Conservation (phyloP, 1,140 invertebrate genomes). For the Pogonomyrmex barbatus region DNA sequence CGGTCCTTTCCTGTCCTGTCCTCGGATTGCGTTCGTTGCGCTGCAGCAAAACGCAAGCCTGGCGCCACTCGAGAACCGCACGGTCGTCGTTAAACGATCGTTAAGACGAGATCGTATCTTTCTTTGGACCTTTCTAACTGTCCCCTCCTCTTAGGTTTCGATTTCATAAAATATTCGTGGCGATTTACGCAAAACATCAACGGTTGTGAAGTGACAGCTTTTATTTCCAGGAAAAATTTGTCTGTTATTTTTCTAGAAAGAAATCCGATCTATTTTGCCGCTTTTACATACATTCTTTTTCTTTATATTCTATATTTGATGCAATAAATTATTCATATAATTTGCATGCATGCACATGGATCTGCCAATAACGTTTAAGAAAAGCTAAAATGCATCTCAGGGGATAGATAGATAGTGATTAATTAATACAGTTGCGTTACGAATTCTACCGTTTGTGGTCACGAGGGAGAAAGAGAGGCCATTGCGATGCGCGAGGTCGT, state of each 20-base stretch:
- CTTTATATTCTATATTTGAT: neutral
- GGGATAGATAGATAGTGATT: conserved; percentile 74
- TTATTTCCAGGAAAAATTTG: neutral
- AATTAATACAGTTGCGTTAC: conserved; percentile 70
- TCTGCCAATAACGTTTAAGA: conserved; percentile 64
- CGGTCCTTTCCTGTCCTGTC: conserved; percentile 48
- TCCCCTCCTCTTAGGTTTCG: conserved; percentile 24
- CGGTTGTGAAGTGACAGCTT: conserved; percentile 8
- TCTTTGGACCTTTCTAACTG: conserved; percentile 49
- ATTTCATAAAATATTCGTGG: conserved; percentile 79
- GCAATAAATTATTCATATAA: neutral
- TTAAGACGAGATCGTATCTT: conserved; percentile 83
- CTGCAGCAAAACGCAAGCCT: conserved; percentile 51
- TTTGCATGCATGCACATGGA: neutral
- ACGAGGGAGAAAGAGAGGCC: conserved; percentile 67
- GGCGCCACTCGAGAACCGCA: conserved; percentile 81
- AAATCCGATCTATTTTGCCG: neutral
- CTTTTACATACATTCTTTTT: neutral
- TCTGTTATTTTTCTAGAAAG: neutral
- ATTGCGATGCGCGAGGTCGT: conserved; percentile 75
- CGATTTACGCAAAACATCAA: conserved; percentile 59
- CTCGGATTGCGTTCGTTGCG: conserved; percentile 51
- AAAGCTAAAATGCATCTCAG: conserved; percentile 65
- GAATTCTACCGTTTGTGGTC: conserved; percentile 65
- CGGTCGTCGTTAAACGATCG: conserved; percentile 83